phyloP scores from a whole-genome alignment of 2,888 invertebrate genomes.

The Miltochrista miniata region DNA sequence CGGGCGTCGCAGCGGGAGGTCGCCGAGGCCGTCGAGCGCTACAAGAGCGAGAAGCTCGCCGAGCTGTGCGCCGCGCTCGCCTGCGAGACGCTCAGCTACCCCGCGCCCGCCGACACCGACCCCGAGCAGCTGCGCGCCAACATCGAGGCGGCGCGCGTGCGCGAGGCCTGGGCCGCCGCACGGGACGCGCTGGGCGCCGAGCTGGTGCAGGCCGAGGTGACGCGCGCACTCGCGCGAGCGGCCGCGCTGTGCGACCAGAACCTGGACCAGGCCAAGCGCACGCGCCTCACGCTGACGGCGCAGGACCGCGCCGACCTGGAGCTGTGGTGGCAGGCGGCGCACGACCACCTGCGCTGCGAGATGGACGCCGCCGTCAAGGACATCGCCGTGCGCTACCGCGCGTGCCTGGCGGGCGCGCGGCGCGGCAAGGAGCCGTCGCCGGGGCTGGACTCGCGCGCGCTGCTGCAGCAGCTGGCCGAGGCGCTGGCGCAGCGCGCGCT shows the following conservation, averaged over 20 bases:
- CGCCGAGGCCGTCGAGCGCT: constrained; percentile 84
- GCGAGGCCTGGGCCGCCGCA: constrained; percentile 90
- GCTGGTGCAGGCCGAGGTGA: constrained; percentile 90
- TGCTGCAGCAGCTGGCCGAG: constrained; percentile 51
- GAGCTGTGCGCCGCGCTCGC: constrained; percentile 88
- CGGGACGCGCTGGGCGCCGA: constrained; percentile 89
- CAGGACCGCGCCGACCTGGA: constrained; percentile 88
- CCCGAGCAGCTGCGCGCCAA: constrained; percentile 66
- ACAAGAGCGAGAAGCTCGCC: constrained; percentile 87
- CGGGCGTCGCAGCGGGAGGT: constrained; percentile 84
- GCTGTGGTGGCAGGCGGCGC: constrained; percentile 89
- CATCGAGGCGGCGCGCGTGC: constrained; percentile 86
- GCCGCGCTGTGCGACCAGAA: constrained; percentile 87
- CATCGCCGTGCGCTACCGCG: constrained; percentile 87
- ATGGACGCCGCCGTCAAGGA: constrained; percentile 88
- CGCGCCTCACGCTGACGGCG: constrained; percentile 85
- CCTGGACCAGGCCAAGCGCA: constrained; percentile 78
- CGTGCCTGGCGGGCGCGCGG: constrained; percentile 79
- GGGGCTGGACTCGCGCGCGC: constrained; percentile 51
- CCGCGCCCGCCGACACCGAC: constrained; percentile 71
- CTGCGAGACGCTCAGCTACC: constrained; percentile 86
- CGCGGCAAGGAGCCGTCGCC: constrained; percentile 37
- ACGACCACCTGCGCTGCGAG: constrained; percentile 87
- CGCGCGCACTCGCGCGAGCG: constrained; percentile 88
- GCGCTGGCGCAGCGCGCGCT: constrained; percentile 67